A percentile compares a stretch with the other conserved stretches of the same genome.
Evolutionary conservation across 35 echinoderm and acorn worm genomes (phyloP).

Genomic region (Heliocidaris erythrogramma): DNA sequence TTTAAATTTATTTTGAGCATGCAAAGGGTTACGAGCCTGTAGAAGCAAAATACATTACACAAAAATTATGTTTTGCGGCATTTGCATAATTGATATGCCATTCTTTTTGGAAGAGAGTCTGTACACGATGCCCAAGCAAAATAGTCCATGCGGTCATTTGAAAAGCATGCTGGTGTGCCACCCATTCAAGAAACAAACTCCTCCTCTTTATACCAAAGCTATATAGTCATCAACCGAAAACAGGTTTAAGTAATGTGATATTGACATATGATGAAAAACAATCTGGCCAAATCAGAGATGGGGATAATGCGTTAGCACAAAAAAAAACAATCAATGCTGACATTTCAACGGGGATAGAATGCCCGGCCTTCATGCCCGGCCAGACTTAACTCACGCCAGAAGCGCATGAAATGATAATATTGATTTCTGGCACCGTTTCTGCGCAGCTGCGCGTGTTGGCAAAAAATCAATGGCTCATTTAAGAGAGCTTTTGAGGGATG

Average conservation of each 20-base stretch:
- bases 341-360: constrained; percentile 11
- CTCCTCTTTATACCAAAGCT: neutral
- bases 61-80: too few relatives aligned
- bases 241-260: neutral
- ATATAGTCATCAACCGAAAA: neutral
- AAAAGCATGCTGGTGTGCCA: too few relatives aligned
- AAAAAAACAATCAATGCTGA: constrained; percentile 21
- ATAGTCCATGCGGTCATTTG: too few relatives aligned
- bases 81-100: too few relatives aligned
- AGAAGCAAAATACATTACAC: too few relatives aligned
- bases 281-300: neutral
- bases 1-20: too few relatives aligned
- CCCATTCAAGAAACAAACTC: neutral
- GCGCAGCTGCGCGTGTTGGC: constrained; percentile 17
- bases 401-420: constrained; percentile 39
- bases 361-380: neutral
- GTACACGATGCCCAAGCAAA: too few relatives aligned
- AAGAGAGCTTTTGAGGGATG: constrained; percentile 9
- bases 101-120: too few relatives aligned
- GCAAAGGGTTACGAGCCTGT: too few relatives aligned
- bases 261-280: neutral
- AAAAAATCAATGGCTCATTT: constrained; percentile 41
- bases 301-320: constrained; percentile 18
- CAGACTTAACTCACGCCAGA: neutral
- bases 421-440: constrained; percentile 25